Base-by-base conservation (phyloP, 2,797 vertebrate species). In the Morus bassanus region DNA sequence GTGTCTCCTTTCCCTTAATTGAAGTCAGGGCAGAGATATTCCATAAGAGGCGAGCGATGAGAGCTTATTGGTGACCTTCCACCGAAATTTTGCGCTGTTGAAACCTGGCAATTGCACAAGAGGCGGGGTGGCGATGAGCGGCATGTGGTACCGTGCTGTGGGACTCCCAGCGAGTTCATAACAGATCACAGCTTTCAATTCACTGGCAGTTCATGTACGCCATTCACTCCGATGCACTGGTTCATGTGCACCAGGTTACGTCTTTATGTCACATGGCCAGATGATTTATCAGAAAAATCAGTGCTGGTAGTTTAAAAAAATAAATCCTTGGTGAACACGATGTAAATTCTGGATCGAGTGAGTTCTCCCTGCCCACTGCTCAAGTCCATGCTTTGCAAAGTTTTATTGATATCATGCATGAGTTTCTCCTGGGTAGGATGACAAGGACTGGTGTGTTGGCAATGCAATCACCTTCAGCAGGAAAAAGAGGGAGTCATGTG, bases 101-200 rank as follows among this genome's bases (percentile, higher is more conserved):
- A 64, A 80, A 94, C 31, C 33, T 4, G 7, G 11, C 1, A 39
- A 54, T 54, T 95, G 85, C 90, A 25, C 80, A 91, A 73, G 70
- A 46, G n/a, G 45, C 0, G 0, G 46, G 27, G 51, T 0, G 6
- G 73, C 0, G 2, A 51, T 39, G 39, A 13, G 15, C 0, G 1
- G 68, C 14, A 3, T 2, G 2, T 0, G 0, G 56, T 31, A 19
- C 65, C 16, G 8, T 2, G 4, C 74, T 8, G 4, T 0, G 3
- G 87, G 43, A 15, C 37, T 67, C 39, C 69, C 1, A 6, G 17
- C 0, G 11, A 60, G 79, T 31, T 25, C 5, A 2, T 19, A 24
- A 30, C 56, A 79, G 41, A n/a, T 7, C 59, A 11, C 21, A 53
- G 41, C n/a, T 73, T 57, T 54, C 25, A 22, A 1, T 30, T 50